Evolutionary conservation across 1,140 invertebrate genomes (phyloP).

Genomic region (Heliconius hewitsoni): DNA sequence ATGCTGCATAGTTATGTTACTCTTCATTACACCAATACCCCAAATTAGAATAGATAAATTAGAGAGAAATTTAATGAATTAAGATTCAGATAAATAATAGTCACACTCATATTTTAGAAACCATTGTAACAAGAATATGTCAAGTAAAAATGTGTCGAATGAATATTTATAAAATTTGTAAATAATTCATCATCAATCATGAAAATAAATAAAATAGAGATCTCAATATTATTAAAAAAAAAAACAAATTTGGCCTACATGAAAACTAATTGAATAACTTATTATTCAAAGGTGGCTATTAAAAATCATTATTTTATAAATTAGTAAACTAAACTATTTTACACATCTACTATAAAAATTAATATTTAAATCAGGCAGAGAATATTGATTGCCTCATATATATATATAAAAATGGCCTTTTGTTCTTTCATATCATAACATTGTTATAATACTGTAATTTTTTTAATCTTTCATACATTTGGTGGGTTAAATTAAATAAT

Average conservation of each 20-base stretch:
- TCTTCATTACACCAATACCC: too few relatives aligned
- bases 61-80: too few relatives aligned
- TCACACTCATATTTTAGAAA: neutral
- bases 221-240: too few relatives aligned
- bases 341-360: neutral
- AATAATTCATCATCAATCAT: too few relatives aligned
- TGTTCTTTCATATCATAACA: slow-evolving; percentile 6
- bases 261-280: neutral
- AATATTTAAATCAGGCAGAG: neutral
- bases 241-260: neutral
- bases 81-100: too few relatives aligned
- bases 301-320: neutral
- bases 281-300: neutral
- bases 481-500: neutral
- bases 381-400: neutral
- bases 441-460: slow-evolving; percentile 5
- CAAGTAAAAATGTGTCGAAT: neutral
- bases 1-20: too few relatives aligned
- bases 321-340: neutral
- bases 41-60: too few relatives aligned
- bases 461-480: neutral
- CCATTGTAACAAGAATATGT: neutral
- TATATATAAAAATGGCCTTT: neutral
- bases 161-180: too few relatives aligned
- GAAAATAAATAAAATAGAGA: too few relatives aligned